Evolutionary conservation across 2,888 invertebrate genomes (phyloP), one percentile per base, ranked within the genome.

Genomic region (Chironomus riparius): DNA sequence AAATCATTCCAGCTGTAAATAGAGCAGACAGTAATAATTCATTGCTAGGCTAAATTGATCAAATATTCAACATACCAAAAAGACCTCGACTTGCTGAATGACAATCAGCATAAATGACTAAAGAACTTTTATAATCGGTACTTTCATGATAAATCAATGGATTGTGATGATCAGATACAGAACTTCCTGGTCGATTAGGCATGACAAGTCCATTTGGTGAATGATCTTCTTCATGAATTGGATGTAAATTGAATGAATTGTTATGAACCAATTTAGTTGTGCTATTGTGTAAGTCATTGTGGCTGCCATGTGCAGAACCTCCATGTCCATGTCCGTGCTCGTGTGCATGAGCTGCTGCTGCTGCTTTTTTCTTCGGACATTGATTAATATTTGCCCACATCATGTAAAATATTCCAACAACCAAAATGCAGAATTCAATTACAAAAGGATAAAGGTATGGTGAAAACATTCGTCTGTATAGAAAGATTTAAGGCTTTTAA

Each of bases 401-500:
- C 68, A 92, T 88, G 81, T 88, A 91, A 80, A 90, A 87, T 24
- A 91, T 87, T 21, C 83, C 84, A 90, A 90, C 90, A 76, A 91
- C 89, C 77, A 93, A 87, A 80, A 93, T 90, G 82, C 91, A 92
- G 83, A 91, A 93, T 82, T 93, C 91, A 38, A 93, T 91, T 78
- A 90, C 91, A 82, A 93, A 93, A 0, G 93, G 93, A 80, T 91
- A 93, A 15, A 93, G 84, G 81, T 92, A 93, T 0, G 92, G 92
- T 1, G 91, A 90, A 80, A 90, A 88, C 80, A 88, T 86, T 80
- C 87, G 86, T 78, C 86, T 85, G 38, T 7, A 38, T 38, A 10
- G 1, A 38, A 38, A 10, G 38, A 38, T 10, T 38, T 38, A 38
- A 38, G 38, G 38, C 10, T 38, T 38, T 38, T 38, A 38, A 38